Conservation (phyloP, 2,113 vertebrate species). For the Patagioenas fasciata region DNA sequence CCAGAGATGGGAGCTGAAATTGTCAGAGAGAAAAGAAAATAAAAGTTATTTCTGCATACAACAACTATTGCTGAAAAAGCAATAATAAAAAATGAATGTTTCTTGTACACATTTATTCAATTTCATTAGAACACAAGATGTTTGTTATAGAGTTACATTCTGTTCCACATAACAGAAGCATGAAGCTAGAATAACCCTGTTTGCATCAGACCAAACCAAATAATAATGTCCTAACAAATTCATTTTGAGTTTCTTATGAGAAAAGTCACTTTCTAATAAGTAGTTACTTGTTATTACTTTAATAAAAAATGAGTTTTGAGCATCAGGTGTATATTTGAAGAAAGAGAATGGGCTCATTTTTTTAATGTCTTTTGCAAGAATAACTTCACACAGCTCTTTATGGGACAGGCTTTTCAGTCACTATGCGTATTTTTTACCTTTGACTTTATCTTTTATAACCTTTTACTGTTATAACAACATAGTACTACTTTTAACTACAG, state of each 20-base stretch:
- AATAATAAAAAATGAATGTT: conserved; percentile 18
- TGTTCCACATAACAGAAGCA: background rate
- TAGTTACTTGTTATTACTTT: background rate
- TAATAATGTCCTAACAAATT: background rate
- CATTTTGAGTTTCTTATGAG: background rate
- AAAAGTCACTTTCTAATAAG: conserved; percentile 2
- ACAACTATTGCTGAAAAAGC: background rate
- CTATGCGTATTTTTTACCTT: background rate
- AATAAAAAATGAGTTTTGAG: background rate
- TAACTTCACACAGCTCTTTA: background rate
- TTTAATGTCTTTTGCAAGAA: background rate
- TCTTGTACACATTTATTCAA: conserved; percentile 8
- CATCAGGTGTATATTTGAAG: background rate
- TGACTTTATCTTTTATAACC: no score
- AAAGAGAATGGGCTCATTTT: background rate
- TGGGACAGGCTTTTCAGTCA: background rate
- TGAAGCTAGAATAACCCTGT: background rate
- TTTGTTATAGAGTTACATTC: background rate
- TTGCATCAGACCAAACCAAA: background rate
- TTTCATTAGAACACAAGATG: background rate
- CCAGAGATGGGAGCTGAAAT: background rate
- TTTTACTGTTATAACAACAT: background rate
- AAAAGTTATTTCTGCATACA: background rate
- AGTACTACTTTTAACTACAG: background rate
- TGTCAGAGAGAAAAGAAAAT: background rate